Conservation (phyloP, 2,113 vertebrate species). For the Pandion haliaetus region DNA sequence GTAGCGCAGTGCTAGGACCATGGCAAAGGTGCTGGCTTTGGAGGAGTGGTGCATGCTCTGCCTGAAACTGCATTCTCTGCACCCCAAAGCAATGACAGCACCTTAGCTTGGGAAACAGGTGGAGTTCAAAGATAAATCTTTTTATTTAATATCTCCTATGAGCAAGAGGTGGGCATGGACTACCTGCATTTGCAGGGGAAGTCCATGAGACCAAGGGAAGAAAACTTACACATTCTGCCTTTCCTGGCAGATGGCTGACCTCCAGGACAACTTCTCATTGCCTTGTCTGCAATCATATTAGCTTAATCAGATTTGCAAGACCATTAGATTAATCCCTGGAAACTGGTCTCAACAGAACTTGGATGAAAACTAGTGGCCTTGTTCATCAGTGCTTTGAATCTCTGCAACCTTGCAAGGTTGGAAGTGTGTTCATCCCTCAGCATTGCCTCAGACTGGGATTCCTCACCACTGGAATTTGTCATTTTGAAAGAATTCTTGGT, state of each 20-base stretch:
- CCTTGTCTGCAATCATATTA: not conserved
- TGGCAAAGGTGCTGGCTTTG: too few relatives aligned
- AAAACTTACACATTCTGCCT: not conserved
- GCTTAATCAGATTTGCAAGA: not conserved
- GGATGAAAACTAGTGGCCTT: not conserved
- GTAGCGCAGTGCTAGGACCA: too few relatives aligned
- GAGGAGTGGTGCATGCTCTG: too few relatives aligned
- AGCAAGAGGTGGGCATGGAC: not conserved
- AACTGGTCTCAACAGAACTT: not conserved
- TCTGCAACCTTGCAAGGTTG: not conserved
- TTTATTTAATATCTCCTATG: not conserved
- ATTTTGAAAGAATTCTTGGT: not conserved
- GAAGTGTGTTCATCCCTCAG: not conserved
- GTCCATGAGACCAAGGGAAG: not conserved
- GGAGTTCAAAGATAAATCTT: not conserved
- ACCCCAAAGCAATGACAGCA: not conserved
- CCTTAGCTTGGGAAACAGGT: not conserved
- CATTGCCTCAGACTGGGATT: not conserved
- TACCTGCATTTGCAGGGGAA: not conserved
- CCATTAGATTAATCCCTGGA: not conserved
- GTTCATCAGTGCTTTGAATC: not conserved
- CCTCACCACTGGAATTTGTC: not conserved
- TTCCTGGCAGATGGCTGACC: not conserved
- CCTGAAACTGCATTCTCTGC: not conserved
- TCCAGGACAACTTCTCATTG: not conserved